A percentile compares a stretch with the other conserved stretches of the same genome.
Conservation (phyloP, 2,888 invertebrate genomes). For the Netelia virgata region DNA sequence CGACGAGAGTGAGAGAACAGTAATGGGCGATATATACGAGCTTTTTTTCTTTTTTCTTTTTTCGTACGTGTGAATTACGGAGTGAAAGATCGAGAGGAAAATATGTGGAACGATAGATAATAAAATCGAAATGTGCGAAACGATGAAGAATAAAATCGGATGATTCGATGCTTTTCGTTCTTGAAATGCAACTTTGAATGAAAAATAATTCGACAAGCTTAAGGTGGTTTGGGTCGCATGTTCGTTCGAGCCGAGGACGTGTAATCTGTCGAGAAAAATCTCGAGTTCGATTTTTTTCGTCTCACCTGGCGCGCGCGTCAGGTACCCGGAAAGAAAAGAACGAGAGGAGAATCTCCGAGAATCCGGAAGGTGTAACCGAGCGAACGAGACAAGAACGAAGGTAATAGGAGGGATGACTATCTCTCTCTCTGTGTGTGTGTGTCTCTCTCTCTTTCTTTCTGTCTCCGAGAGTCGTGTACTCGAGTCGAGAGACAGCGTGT, state of each 20-base stretch:
- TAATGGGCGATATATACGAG: slow-evolving; percentile 9
- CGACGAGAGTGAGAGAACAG: neutral
- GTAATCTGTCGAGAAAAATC: slow-evolving; percentile 22
- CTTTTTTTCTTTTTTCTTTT: slow-evolving; percentile 25
- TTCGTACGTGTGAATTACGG: slow-evolving; percentile 27
- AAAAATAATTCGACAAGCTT: too few relatives aligned
- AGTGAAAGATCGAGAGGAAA: slow-evolving; percentile 34
- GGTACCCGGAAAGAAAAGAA: slow-evolving; percentile 39
- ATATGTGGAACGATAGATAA: slow-evolving; percentile 8
- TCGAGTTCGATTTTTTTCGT: slow-evolving; percentile 45
- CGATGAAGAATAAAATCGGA: slow-evolving; percentile 5
- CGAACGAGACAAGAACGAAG: slow-evolving; percentile 53
- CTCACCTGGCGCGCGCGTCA: slow-evolving; percentile 46
- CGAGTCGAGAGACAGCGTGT: slow-evolving; percentile 80
- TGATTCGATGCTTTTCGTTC: slow-evolving; percentile 2
- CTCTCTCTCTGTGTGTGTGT: neutral
- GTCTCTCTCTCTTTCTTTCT: neutral
- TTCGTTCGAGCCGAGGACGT: neutral
- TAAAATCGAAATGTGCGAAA: too few relatives aligned
- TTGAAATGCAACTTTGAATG: too few relatives aligned
- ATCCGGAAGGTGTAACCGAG: slow-evolving; percentile 74
- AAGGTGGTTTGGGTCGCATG: neutral
- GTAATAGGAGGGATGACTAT: slow-evolving; percentile 26
- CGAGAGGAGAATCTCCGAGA: slow-evolving; percentile 14
- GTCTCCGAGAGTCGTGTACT: slow-evolving; percentile 46